phyloP scores from a whole-genome alignment of 2,888 invertebrate genomes.

The Mythimna loreyi region DNA sequence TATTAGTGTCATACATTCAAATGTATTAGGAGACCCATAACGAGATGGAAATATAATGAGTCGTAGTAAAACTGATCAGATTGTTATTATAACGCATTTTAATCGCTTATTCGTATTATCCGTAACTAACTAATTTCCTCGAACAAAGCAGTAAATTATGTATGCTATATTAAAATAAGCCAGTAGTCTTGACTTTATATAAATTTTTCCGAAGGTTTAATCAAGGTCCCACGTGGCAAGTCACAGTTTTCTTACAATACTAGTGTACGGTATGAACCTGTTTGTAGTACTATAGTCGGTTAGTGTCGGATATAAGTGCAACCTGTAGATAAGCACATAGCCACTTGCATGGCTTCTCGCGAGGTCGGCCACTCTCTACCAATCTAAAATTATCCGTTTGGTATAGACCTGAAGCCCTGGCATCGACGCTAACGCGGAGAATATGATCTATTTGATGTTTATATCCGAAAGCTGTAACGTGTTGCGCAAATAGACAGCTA shows the following conservation, averaged over 20 bases:
- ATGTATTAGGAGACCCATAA: constrained; percentile 8
- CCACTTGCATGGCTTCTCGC: constrained; percentile 78
- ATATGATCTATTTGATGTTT: constrained; percentile 67
- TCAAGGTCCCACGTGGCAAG: constrained; percentile 5
- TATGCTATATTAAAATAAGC: constrained; percentile 36
- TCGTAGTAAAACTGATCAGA: constrained; percentile 8
- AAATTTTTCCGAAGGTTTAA: constrained; percentile 22
- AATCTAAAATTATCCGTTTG: constrained; percentile 77
- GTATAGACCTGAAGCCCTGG: constrained; percentile 70
- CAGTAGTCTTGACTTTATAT: constrained; percentile 19
- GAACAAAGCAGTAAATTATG: constrained; percentile 45
- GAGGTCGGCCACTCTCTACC: constrained; percentile 72
- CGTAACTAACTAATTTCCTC: constrained; percentile 43
- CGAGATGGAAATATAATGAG: constrained; percentile 5
- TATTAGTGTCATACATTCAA: constrained; percentile 6
- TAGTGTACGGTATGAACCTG: constrained; percentile 30
- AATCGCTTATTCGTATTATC: constrained; percentile 28
- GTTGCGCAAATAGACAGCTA: constrained; percentile 61
- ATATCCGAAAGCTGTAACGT: constrained; percentile 59
- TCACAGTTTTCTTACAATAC: constrained; percentile 19
- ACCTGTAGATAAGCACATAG: constrained; percentile 70
- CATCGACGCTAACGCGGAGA: constrained; percentile 50
- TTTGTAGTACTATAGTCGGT: constrained; percentile 51
- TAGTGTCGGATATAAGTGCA: constrained; percentile 72
- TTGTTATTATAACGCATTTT: constrained; percentile 23